Evolutionary conservation across 2,113 vertebrate genomes (phyloP).

Genomic region (Seriola aureovittata): DNA sequence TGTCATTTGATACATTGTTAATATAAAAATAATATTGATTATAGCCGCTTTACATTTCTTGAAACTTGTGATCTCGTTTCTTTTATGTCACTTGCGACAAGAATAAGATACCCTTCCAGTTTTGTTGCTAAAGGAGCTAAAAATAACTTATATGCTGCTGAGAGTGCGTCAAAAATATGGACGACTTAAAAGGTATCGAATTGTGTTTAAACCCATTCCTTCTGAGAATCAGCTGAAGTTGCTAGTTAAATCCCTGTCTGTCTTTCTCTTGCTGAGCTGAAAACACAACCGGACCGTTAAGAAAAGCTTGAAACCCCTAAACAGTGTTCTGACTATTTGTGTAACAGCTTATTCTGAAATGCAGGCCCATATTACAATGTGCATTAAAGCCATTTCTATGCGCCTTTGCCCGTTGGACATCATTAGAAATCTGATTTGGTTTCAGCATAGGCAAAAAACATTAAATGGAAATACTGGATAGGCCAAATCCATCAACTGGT

Average conservation of each 20-base stretch:
- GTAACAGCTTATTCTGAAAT: slow-evolving; percentile 4
- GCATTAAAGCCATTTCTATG: slow-evolving; percentile 13
- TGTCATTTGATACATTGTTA: neutral
- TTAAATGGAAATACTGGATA: neutral
- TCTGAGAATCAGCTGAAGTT: neutral
- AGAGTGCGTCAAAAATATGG: too few relatives aligned
- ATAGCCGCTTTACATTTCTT: neutral
- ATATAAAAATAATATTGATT: neutral
- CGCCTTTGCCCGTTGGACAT: neutral
- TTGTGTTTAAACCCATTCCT: neutral
- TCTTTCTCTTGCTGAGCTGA: neutral
- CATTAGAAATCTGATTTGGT: slow-evolving; percentile 47
- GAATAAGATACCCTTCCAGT: neutral
- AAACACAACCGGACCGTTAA: slow-evolving; percentile 13
- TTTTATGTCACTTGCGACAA: neutral
- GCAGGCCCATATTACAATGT: slow-evolving; percentile 19
- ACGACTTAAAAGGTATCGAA: neutral
- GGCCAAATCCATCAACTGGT: slow-evolving; percentile 15
- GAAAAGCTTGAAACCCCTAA: neutral
- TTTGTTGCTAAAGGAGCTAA: neutral
- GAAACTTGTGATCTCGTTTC: neutral
- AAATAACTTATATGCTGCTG: neutral
- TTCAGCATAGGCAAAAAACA: slow-evolving; percentile 3
- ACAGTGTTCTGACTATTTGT: neutral
- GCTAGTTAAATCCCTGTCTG: neutral